phyloP scores from a whole-genome alignment of 2,113 vertebrate species.

The Fukomys damarensis region DNA sequence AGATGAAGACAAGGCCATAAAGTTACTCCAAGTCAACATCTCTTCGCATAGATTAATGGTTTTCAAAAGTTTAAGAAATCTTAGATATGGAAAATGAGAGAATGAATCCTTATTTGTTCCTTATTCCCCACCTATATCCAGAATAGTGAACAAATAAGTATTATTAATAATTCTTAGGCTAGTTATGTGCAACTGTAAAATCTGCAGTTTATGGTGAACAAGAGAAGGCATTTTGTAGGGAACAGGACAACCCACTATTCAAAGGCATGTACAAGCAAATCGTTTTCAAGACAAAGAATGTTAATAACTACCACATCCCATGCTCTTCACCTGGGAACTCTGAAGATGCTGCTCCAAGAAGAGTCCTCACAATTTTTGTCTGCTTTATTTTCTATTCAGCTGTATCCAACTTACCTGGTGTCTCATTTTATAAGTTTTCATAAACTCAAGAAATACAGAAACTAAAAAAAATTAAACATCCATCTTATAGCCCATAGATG shows the following conservation, averaged over 20 bases:
- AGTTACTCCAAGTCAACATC: constrained; percentile 58
- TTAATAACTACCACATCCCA: not conserved
- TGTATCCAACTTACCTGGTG: not conserved
- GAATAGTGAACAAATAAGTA: constrained; percentile 65
- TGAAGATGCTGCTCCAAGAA: not conserved
- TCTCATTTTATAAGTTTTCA: constrained; percentile 35
- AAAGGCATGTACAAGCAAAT: constrained; percentile 2
- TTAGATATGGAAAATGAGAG: constrained; percentile 64
- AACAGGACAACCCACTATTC: constrained; percentile 44
- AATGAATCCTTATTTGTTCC: not conserved
- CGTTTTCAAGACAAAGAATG: not conserved
- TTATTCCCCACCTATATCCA: constrained; percentile 35
- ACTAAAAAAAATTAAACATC: not conserved
- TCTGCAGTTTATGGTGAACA: constrained; percentile 38
- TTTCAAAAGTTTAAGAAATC: constrained; percentile 62
- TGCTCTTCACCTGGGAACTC: not conserved
- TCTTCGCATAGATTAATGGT: constrained; percentile 33
- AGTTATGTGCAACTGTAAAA: constrained; percentile 48
- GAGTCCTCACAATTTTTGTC: not conserved
- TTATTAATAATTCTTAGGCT: constrained; percentile 63
- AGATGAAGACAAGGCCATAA: constrained; percentile 47
- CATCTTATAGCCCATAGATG: not conserved
- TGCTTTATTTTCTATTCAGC: constrained; percentile 17
- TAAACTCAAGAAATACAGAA: not conserved
- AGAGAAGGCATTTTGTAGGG: constrained; percentile 51